A percentile compares a stretch with the other conserved stretches of the same genome.
Conservation (phyloP, 2,797 vertebrate genomes). For the Microcaecilia unicolor region DNA sequence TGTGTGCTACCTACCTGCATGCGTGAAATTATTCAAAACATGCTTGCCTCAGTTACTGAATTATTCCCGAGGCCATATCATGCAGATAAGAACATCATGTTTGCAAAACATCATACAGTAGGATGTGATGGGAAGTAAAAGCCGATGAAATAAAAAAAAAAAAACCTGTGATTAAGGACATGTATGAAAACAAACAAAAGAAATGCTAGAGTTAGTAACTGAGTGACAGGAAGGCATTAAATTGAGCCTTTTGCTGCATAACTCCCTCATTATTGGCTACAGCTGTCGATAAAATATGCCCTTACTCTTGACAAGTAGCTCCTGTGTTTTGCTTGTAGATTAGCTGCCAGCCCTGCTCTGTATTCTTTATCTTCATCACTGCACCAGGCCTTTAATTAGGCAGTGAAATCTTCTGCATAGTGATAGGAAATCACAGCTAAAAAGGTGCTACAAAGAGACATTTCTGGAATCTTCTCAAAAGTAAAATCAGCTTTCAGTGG, state of each 20-base stretch:
- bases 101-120: no score
- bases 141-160: slow-evolving; percentile 21
- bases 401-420: slow-evolving; percentile 55
- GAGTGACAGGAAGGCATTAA: slow-evolving; percentile 39
- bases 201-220: slow-evolving; percentile 33
- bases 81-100: no score
- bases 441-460: slow-evolving; percentile 50
- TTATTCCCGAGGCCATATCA: no score
- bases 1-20: no score
- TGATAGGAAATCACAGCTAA: slow-evolving; percentile 56
- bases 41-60: no score
- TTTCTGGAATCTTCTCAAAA: slow-evolving; percentile 47
- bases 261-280: slow-evolving; percentile 56
- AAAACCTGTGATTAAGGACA: no score
- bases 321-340: slow-evolving; percentile 59
- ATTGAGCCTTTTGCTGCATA: slow-evolving; percentile 49
- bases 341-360: slow-evolving; percentile 49
- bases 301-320: slow-evolving; percentile 52
- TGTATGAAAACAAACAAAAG: no score
- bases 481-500: slow-evolving; percentile 37
- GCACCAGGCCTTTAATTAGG: slow-evolving; percentile 59
- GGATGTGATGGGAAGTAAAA: slow-evolving; percentile 25
- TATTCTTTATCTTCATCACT: slow-evolving; percentile 63
- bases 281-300: slow-evolving; percentile 61
- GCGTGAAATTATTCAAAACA: no score